Conservation (phyloP, 2,113 vertebrate genomes). For the Hucho hucho region DNA sequence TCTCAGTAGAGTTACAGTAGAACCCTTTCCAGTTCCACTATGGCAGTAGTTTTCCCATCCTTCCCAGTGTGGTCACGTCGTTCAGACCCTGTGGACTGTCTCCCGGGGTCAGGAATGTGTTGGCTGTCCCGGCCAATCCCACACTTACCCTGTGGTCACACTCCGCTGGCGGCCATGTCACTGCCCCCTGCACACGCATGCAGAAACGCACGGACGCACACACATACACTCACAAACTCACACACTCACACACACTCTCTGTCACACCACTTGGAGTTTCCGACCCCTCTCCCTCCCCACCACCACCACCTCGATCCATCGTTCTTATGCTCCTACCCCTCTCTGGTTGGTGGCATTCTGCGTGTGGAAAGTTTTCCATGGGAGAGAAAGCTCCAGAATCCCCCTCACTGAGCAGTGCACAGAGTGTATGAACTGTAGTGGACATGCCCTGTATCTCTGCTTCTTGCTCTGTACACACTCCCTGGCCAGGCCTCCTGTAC, state of each 20-base stretch:
- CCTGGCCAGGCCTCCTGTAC: no score
- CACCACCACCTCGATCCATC: no score
- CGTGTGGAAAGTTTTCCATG: no score
- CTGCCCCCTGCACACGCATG: constrained; percentile 11
- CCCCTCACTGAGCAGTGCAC: no score
- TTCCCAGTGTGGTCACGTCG: neutral
- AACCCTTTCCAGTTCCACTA: constrained; percentile 22
- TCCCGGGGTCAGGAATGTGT: constrained; percentile 60
- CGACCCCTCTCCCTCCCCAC: no score
- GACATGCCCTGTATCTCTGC: no score
- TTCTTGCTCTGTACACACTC: no score
- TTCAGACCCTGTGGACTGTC: constrained; percentile 60
- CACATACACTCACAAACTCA: constrained; percentile 23
- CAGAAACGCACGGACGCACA: constrained; percentile 6
- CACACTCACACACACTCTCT: neutral
- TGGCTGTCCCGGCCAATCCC: constrained; percentile 34
- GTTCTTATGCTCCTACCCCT: no score
- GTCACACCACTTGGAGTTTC: neutral
- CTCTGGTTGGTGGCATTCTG: no score
- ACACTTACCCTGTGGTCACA: constrained; percentile 29
- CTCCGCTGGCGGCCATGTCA: constrained; percentile 13
- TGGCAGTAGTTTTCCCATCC: constrained; percentile 4
- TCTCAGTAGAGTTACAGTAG: neutral
- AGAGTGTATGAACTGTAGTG: no score
- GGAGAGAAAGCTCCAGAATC: no score